phyloP scores from a whole-genome alignment of 2,113 vertebrate genomes.

The Vulpes ferrilata region DNA sequence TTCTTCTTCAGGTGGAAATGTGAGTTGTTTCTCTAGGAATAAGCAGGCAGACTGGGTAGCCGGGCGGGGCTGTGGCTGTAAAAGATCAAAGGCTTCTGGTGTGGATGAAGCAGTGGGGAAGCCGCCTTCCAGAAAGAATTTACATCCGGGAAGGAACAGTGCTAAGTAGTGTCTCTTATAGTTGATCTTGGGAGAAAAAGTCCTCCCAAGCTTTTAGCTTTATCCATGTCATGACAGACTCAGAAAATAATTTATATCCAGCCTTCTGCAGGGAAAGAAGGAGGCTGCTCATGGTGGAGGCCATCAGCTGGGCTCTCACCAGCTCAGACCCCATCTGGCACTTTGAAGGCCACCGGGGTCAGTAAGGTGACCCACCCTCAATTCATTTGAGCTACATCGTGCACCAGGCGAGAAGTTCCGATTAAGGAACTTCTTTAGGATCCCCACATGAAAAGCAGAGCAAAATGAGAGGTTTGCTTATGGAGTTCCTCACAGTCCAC shows the following conservation, averaged over 20 bases:
- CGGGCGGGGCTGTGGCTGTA: not conserved
- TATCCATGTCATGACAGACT: accelerated
- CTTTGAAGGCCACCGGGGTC: too few relatives aligned
- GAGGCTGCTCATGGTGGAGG: not conserved
- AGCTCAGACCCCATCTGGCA: accelerated
- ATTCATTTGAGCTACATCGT: accelerated
- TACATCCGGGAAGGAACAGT: not conserved
- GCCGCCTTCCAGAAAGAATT: too few relatives aligned
- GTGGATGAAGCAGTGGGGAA: not conserved
- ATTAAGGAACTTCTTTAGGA: not conserved
- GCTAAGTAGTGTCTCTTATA: not conserved
- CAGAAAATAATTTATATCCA: not conserved
- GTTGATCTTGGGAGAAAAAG: too few relatives aligned
- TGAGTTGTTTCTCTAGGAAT: not conserved
- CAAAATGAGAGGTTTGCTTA: not conserved
- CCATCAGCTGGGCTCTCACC: too few relatives aligned
- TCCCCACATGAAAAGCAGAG: not conserved
- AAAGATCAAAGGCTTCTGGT: too few relatives aligned
- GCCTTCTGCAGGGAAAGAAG: not conserved
- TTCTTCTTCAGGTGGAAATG: not conserved
- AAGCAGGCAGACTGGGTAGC: not conserved
- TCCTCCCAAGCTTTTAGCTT: not conserved
- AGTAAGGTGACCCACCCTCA: not conserved
- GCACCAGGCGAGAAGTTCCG: not conserved
- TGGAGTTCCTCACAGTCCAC: too few relatives aligned